Base-by-base conservation (phyloP, 2,888 invertebrate genomes). In the Cotesia congregata region DNA sequence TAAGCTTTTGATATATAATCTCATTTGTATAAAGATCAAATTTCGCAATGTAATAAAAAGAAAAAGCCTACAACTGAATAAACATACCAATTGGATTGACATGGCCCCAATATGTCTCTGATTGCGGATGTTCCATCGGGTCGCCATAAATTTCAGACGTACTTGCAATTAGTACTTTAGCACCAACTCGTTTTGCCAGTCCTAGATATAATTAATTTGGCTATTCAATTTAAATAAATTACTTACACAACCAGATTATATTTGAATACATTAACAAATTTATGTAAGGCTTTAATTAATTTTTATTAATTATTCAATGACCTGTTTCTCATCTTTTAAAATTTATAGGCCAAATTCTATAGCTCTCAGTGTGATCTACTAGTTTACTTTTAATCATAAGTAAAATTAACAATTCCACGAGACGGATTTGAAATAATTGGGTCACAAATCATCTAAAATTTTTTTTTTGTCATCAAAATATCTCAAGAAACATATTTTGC, bases 121-220 rank as follows among this genome's bases (percentile, higher is more conserved):
- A 94, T 88, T 99, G 99, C 0, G 99, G 99, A 91, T 99, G 99
- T 12, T 97, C 96, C 89, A 97, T 96, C 0, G 99, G 99, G 91
- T 99, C 99, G 7, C 99, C 99, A 89, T 99, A 99, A 0, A 99
- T 97, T 90, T 99, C 99, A 0, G 98, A 99, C 1, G 99, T 99
- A 85, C 98, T 99, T 7, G 99, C 99, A 87, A 99, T 96, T 79
- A 99, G 91, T 74, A 99, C 94, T 87, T 94, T 95, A 6, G 98
- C 98, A 84, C 97, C 95, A 61, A 98, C 96, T 81, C 98, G 92
- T 87, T 98, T 95, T 0, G 98, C 98, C 81, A 99, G 91, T 72
- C 97, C 96, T 96, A 86, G 39, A 90, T 77, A 78, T 77, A 74
- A 61, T 67, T n/a, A 17, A 20, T 68, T 67, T 67, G 30, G 12